Conservation (phyloP, 2,113 vertebrate genomes). For the Camelus dromedarius region DNA sequence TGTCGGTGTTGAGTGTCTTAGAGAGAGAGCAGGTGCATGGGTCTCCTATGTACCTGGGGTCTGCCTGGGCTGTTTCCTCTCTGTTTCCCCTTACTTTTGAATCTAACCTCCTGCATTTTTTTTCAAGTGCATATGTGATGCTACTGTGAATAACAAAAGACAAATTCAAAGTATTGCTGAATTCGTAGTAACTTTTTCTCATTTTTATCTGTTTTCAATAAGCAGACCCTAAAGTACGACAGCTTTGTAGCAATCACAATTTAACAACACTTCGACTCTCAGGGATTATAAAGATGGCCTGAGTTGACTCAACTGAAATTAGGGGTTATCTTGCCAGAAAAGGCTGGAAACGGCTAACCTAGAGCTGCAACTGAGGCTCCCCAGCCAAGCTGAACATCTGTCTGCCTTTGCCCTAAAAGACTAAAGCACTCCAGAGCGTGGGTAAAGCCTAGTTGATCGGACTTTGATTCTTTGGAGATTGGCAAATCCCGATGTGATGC, state of each 20-base stretch:
- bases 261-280: too few relatives aligned
- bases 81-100: neutral
- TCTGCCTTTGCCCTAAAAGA: neutral
- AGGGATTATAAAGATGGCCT: too few relatives aligned
- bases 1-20: neutral
- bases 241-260: neutral
- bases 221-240: neutral
- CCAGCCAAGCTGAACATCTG: neutral
- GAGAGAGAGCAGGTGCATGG: neutral
- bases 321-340: neutral
- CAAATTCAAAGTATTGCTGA: neutral
- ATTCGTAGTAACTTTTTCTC: neutral
- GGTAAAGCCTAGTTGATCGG: neutral
- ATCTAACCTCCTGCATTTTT: neutral
- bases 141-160: neutral
- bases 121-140: neutral
- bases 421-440: neutral
- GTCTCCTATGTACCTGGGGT: neutral
- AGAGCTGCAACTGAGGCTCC: neutral
- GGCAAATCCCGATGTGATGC: neutral
- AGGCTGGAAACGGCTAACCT: neutral
- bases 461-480: neutral
- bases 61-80: neutral
- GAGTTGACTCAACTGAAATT: neutral
- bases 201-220: neutral